Conservation (phyloP, 2,888 invertebrate genomes). For the Sinopyrophorus schimmeli region DNA sequence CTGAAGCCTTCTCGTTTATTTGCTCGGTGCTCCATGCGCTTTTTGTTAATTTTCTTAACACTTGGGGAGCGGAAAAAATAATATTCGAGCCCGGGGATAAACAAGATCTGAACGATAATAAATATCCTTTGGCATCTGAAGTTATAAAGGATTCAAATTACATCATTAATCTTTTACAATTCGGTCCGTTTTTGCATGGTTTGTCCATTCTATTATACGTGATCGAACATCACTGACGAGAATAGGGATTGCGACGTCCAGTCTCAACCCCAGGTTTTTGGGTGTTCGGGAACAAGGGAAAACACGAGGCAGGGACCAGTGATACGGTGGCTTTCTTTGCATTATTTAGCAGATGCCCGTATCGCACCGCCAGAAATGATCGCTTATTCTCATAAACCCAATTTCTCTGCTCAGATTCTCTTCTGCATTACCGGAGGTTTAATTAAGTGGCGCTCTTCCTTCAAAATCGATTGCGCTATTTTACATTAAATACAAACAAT, state of each 20-base stretch:
- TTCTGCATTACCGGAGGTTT: no score
- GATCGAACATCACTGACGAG: conserved; percentile 41
- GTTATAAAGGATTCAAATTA: conserved; percentile 53
- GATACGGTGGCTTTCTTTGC: conserved; percentile 51
- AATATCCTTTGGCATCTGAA: conserved; percentile 22
- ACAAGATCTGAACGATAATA: conserved; percentile 23
- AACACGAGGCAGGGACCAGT: conserved; percentile 46
- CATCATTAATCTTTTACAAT: conserved; percentile 53
- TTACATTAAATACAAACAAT: no score
- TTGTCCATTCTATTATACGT: conserved; percentile 53
- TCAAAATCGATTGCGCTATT: no score
- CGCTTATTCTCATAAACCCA: conserved; percentile 30
- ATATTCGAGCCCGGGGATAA: conserved; percentile 16
- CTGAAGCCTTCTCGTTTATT: neutral
- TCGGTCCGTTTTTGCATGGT: conserved; percentile 51
- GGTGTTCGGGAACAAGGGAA: no score
- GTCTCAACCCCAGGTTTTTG: conserved; percentile 12
- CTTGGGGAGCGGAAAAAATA: no score
- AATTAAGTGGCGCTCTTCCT: no score
- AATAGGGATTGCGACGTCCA: conserved; percentile 29
- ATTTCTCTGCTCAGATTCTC: conserved; percentile 14
- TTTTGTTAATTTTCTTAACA: conserved; percentile 6
- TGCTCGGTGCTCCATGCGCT: conserved; percentile 3
- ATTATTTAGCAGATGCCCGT: conserved; percentile 50
- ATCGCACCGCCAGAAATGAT: conserved; percentile 34